phyloP scores from a whole-genome alignment of 2,888 invertebrate species.

The Candidula unifasciata region DNA sequence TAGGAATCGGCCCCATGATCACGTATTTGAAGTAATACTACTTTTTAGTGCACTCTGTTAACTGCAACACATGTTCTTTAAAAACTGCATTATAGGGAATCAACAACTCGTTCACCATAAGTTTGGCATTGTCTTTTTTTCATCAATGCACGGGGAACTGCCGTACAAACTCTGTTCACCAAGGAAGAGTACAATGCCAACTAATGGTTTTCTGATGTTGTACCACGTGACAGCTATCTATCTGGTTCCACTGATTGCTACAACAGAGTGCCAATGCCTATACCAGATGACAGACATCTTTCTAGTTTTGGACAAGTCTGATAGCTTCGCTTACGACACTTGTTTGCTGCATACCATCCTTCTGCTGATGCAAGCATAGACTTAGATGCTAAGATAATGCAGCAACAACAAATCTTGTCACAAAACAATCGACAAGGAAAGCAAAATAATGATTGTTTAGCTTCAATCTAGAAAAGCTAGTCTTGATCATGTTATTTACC shows the following conservation, averaged over 20 bases:
- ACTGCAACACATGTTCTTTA: slow-evolving; percentile 2
- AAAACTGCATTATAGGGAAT: neutral
- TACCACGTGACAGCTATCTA: neutral
- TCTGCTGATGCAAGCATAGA: too few relatives aligned
- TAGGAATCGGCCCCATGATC: neutral
- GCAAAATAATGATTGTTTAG: slow-evolving; percentile 5
- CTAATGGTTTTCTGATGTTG: neutral
- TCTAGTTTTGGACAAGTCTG: neutral
- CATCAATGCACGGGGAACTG: too few relatives aligned
- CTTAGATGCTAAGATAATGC: slow-evolving; percentile 9
- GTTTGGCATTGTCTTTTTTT: too few relatives aligned
- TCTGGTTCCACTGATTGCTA: neutral
- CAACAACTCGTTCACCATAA: neutral
- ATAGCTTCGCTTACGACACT: neutral
- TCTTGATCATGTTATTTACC: slow-evolving; percentile 4
- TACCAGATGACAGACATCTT: slow-evolving; percentile 11
- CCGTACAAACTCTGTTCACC: neutral
- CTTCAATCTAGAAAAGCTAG: slow-evolving; percentile 1
- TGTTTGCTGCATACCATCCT: neutral
- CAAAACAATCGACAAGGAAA: slow-evolving; percentile 15
- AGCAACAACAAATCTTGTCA: too few relatives aligned
- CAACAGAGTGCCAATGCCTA: neutral
- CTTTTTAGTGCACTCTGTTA: neutral
- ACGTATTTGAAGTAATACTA: neutral
- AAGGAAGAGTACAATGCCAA: neutral